Percentiles rank a stretch among this genome's conserved stretches.
phyloP scores from a whole-genome alignment of 1,140 invertebrate genomes.

The Archivesica marissinica region DNA sequence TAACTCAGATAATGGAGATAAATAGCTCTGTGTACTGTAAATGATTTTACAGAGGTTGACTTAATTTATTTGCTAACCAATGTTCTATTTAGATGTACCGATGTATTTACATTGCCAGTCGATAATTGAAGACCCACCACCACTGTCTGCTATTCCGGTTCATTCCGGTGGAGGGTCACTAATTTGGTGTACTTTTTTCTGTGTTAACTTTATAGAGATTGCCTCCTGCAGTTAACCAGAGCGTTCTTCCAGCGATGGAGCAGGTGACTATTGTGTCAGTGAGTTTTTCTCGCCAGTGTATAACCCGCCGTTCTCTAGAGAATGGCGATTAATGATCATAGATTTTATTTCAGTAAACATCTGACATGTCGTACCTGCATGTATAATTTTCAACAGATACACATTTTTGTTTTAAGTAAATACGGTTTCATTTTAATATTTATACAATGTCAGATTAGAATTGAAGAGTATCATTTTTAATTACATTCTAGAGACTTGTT shows the following conservation, averaged over 20 bases:
- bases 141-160: not conserved
- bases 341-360: conserved; percentile 33
- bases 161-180: conserved; percentile 33
- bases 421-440: too few species aligned
- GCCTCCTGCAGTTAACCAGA: conserved; percentile 46
- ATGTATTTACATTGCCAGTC: not conserved
- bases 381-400: too few species aligned
- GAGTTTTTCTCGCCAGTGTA: conserved; percentile 24
- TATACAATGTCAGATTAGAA: too few species aligned
- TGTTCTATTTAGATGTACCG: too few species aligned
- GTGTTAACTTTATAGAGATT: conserved; percentile 50
- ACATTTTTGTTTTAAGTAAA: too few species aligned
- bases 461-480: too few species aligned
- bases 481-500: too few species aligned
- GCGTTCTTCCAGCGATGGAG: not conserved
- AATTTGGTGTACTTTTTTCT: conserved; percentile 39
- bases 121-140: conserved; percentile 27
- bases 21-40: too few species aligned
- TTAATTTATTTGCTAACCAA: too few species aligned
- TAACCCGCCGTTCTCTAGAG: not conserved
- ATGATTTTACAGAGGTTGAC: too few species aligned
- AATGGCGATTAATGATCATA: conserved; percentile 4
- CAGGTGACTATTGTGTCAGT: conserved; percentile 47
- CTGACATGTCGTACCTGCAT: conserved; percentile 19
- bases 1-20: too few species aligned